Evolutionary conservation across 2,797 vertebrate species (phyloP).

Genomic region (Myripristis jacobus): DNA sequence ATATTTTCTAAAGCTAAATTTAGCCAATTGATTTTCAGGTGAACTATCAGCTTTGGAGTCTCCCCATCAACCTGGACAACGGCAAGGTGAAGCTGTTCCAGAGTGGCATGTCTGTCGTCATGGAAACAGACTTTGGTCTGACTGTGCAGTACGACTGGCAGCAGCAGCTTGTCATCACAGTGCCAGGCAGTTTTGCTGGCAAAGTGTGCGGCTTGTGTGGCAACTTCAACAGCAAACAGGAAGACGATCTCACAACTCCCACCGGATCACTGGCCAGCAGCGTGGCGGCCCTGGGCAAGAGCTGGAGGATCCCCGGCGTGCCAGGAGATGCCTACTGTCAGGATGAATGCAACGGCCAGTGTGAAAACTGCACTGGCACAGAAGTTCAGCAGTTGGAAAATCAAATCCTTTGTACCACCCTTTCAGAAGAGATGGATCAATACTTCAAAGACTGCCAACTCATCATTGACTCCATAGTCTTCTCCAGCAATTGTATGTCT

Average conservation of each 20-base stretch:
- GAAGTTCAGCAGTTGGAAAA: slow-evolving; percentile 25
- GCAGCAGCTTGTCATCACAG: slow-evolving; percentile 70
- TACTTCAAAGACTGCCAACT: slow-evolving; percentile 73
- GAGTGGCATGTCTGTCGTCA: slow-evolving; percentile 64
- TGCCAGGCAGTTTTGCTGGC: slow-evolving; percentile 65
- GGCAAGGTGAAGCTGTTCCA: slow-evolving; percentile 79
- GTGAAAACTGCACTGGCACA: slow-evolving; percentile 52
- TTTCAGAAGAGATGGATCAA: slow-evolving; percentile 34
- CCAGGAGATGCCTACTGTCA: slow-evolving; percentile 62
- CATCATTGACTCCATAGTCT: slow-evolving; percentile 48
- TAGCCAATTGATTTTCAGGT: slow-evolving; percentile 24
- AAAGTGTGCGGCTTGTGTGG: slow-evolving; percentile 86
- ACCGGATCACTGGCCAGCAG: neutral
- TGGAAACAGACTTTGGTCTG: slow-evolving; percentile 81
- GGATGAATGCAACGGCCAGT: slow-evolving; percentile 63
- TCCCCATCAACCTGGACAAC: slow-evolving; percentile 73
- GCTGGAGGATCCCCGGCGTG: slow-evolving; percentile 76
- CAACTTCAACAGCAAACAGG: slow-evolving; percentile 78
- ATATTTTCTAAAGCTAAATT: too few species aligned
- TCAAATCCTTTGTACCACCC: slow-evolving; percentile 43
- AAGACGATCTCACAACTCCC: slow-evolving; percentile 70
- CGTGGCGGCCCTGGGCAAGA: slow-evolving; percentile 59
- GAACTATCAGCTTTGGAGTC: slow-evolving; percentile 57
- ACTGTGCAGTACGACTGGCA: slow-evolving; percentile 84
- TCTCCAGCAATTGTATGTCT: slow-evolving; percentile 75